Evolutionary conservation across 2,888 invertebrate species (phyloP), one percentile per base, ranked within the genome.

Genomic region (Shargacucullia verbasci): DNA sequence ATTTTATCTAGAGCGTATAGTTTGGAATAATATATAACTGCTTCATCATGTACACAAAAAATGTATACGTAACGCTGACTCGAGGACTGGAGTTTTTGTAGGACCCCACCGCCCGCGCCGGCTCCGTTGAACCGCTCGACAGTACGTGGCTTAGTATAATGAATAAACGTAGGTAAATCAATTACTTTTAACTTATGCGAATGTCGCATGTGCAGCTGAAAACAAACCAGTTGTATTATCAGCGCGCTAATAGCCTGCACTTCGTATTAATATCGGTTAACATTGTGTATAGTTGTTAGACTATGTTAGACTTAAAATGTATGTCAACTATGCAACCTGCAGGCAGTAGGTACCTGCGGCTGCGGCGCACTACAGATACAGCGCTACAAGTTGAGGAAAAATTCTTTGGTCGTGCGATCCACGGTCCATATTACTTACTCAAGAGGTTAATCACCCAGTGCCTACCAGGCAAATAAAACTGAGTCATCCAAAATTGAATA

Each of bases 141-240:
- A 9, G 38, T 12, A 25, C 12, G 14, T 12, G 6, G 2, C 9
- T 9, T 3, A 35, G 34, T 13, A 35, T 7, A 11, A 11, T 10
- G 20, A 2, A 20, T 20, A 20, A 20, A 20, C 20, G 20, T 3
- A 20, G 20, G 20, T 29, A 29, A 14, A 13, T 14, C 20, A 35
- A 44, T 33, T 37, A 45, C 20, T 20, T 12, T 9, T 48, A 33
- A 20, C 20, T 20, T 20, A 35, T 29, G 38, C 9, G 27, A 9
- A 15, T 11, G n/a, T 41, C 31, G 29, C 59, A 59, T 49, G 44
- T 20, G 39, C 20, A 34, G 38, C 12, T 41, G 20, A 15, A 20
- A 20, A 47, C 61, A 33, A 47, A 52, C 43, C 43, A 11, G 47
- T 40, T 40, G 9, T 39, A 34, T 15, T 40, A 60, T 68, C 37